Percentiles rank a stretch among this genome's conserved stretches.
These are phyloP conservation scores for Hypanus sabinus DNA, from an alignment of 2,113 vertebrate genomes.

Conservation along the genomic window DNA sequence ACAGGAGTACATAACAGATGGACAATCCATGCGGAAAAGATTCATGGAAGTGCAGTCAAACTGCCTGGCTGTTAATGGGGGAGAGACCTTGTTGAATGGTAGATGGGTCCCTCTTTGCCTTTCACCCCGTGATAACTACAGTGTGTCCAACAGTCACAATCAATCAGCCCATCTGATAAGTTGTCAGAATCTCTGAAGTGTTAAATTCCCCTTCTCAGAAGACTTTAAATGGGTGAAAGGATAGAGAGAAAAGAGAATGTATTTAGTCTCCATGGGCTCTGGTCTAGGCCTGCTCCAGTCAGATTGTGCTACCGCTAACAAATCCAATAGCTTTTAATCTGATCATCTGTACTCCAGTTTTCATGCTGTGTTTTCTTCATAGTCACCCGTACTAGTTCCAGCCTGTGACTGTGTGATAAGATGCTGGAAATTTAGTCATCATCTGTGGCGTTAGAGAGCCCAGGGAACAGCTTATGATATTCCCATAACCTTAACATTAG, in stretches of 20 bases:
- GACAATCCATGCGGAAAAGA: conserved; percentile 37
- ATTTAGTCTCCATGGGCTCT: conserved; percentile 68
- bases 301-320: conserved; percentile 73
- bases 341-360: conserved; percentile 84
- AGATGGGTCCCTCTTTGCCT: conserved; percentile 62
- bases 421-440: conserved; percentile 97
- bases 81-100: conserved; percentile 54
- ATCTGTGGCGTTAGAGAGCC: conserved; percentile 76
- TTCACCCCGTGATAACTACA: conserved; percentile 55
- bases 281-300: conserved; percentile 73
- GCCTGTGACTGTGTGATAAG: conserved; percentile 96
- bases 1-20: conserved; percentile 13
- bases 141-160: conserved; percentile 40
- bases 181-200: conserved; percentile 60
- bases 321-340: conserved; percentile 89
- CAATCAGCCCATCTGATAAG: conserved; percentile 61
- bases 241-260: conserved; percentile 58
- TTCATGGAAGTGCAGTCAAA: conserved; percentile 45
- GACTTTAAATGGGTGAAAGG: conserved; percentile 57
- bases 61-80: conserved; percentile 43
- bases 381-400: conserved; percentile 83
- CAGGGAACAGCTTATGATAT: conserved; percentile 88
- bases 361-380: conserved; percentile 89
- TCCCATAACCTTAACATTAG: conserved; percentile 88
- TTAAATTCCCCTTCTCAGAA: conserved; percentile 55